Base-by-base conservation (phyloP, 2,797 vertebrate species). In the Trachops cirrhosus region DNA sequence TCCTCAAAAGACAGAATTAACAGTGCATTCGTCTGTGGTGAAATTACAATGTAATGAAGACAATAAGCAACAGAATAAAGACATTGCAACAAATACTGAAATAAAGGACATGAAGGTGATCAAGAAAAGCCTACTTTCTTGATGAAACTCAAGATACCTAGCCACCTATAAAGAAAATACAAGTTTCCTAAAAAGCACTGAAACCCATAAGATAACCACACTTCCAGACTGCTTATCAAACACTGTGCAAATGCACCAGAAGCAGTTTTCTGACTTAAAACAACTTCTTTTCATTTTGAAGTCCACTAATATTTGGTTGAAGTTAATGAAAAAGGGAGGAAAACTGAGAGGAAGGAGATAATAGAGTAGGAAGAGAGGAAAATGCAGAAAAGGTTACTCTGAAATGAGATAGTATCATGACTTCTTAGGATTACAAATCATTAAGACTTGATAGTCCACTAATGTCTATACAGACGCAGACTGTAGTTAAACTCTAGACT, bases 21-120 rank as follows among this genome's bases (percentile, higher is more conserved):
- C n/a, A 95, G 96, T 94, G 57, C 57, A 94, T 79, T 59, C 91
- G 50, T 95, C 79, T 97, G 93, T 95, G 95, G 95, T 18, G 34
- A 95, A 97, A 98, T 97, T 94, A 97, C 84, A 97, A 97, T 86
- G 94, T 96, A 91, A 98, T 97, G 91, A 75, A 97, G 97, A 97
- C 93, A 96, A 97, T 7, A 96, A n/a, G 97, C 97, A 97, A 97
- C 93, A 93, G 86, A 97, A 97, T 44, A 74, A 44, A 93, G 96
- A 93, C 77, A 96, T 26, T 85, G 94, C 95, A 97, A 64, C 77
- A 93, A 95, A 87, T 88, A 96, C 78, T 93, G 88, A 84, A 96
- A 97, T 84, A 98, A 94, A 98, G 67, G 78, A 82, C 74, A 97
- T 88, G 95, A 95, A 97, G 92, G 93, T 94, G 95, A 95, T 96